Base-by-base conservation (phyloP, 2,888 invertebrate species). In the Fragum fragum region DNA sequence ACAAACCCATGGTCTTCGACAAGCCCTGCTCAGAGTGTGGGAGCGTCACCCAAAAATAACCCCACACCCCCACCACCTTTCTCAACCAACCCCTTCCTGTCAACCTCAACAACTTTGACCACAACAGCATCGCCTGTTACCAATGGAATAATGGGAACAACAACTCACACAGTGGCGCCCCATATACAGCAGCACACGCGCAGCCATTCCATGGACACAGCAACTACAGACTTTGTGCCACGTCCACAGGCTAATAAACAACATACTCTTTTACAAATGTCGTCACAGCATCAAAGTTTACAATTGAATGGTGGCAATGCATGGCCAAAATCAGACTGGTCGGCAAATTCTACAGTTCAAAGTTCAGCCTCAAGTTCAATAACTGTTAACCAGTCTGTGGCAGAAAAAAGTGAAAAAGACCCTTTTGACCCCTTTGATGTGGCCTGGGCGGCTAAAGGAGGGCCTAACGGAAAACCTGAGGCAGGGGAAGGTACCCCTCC, bases 391-490 rank as follows among this genome's bases (percentile, higher is more conserved):
- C 42, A 39, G 42, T 23, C 66, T 66, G 66, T 14, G 1, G 36
- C 32, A 7, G 29, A 66, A 39, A 66, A 26, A 66, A 77, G 42
- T 26, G 61, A 32, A 29, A 61, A 32, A 36, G 79, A 81, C 55
- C 73, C 70, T 57, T 83, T 92, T 42, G 97, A 97, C 95, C 97
- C 97, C 0, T 97, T 97, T 92, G 97, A 97, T 93, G 97, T 97
- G 18, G 97, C 97, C 90, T 97, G 97, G 97, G 97, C 97, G 0
- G 96, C 96, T 76, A 95, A 96, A 66, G 95, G 97, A 97, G 97
- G 96, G 0, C 96, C 96, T 76, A 95, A 96, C 61, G 95, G 96
- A 7, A 94, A 85, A 78, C 89, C 94, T 87, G 95, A 95, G 14
- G 76, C 72, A 26, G 76, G 55, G 18, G 39, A 73, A 32, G 57